Evolutionary conservation across 2,888 invertebrate species (phyloP).

Genomic region (Hipparchia sbordonii): DNA sequence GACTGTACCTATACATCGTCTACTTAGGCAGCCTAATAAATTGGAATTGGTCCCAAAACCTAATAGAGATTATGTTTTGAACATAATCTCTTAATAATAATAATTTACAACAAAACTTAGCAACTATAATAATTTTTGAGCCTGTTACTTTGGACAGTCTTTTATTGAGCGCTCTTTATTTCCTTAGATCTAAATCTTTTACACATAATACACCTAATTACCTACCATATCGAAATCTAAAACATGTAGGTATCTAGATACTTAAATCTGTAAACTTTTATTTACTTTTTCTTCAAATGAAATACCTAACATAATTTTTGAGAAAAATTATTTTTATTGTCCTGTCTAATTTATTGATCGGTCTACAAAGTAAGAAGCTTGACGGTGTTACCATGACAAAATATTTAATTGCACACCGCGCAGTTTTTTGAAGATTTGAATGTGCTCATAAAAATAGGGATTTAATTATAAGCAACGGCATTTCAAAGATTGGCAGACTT

Average conservation of each 20-base stretch:
- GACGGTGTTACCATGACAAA: not conserved
- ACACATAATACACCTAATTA: not conserved
- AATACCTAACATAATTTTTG: no score
- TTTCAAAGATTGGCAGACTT: no score
- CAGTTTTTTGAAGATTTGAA: not conserved
- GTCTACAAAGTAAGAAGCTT: not conserved
- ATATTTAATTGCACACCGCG: not conserved
- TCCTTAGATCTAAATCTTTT: not conserved
- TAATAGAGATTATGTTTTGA: constrained; percentile 32
- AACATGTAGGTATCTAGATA: not conserved
- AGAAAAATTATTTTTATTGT: not conserved
- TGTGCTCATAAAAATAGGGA: no score
- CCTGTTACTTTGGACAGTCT: constrained; percentile 42
- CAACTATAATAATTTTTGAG: constrained; percentile 51
- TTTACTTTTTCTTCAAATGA: not conserved
- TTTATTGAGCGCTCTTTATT: constrained; percentile 32
- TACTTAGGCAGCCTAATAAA: not conserved
- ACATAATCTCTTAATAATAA: constrained; percentile 9
- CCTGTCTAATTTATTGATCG: not conserved
- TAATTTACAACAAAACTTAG: constrained; percentile 26
- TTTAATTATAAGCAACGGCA: no score
- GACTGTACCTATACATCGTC: no score
- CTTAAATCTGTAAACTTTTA: no score
- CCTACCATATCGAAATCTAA: not conserved
- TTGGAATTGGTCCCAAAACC: constrained; percentile 36